Percentiles rank a stretch among this genome's conserved stretches.
These are phyloP conservation scores for Zapus hudsonius DNA, from an alignment of 2,113 vertebrate genomes.

Conservation along the genomic window DNA sequence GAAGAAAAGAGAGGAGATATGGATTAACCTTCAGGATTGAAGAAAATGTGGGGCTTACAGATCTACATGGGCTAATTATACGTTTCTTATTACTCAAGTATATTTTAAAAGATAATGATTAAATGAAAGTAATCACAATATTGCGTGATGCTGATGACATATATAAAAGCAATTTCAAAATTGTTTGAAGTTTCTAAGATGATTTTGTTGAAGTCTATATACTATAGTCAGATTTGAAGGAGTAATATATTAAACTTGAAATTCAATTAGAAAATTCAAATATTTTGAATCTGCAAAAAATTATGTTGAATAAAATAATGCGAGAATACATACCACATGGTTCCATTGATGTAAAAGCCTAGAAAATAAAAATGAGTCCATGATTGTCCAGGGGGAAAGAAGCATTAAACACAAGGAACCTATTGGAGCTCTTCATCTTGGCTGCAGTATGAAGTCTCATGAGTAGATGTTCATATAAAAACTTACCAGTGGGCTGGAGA, in stretches of 20 bases:
- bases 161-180: neutral
- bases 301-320: neutral
- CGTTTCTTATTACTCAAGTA: neutral
- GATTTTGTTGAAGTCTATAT: neutral
- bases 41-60: neutral
- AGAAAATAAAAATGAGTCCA: neutral
- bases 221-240: neutral
- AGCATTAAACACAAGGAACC: neutral
- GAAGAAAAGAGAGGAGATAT: neutral
- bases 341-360: neutral
- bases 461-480: neutral
- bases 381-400: neutral
- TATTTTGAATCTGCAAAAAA: constrained; percentile 26
- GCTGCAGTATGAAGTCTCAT: neutral
- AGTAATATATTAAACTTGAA: neutral
- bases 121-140: neutral
- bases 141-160: neutral
- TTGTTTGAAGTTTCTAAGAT: constrained; percentile 1
- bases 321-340: neutral
- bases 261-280: neutral
- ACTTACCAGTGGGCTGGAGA: too few relatives aligned
- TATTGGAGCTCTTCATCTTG: neutral
- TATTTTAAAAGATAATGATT: neutral
- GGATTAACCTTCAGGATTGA: too few relatives aligned
- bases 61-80: neutral